phyloP scores from a whole-genome alignment of 1,140 invertebrate genomes.

The Drosophila kanapiae region DNA sequence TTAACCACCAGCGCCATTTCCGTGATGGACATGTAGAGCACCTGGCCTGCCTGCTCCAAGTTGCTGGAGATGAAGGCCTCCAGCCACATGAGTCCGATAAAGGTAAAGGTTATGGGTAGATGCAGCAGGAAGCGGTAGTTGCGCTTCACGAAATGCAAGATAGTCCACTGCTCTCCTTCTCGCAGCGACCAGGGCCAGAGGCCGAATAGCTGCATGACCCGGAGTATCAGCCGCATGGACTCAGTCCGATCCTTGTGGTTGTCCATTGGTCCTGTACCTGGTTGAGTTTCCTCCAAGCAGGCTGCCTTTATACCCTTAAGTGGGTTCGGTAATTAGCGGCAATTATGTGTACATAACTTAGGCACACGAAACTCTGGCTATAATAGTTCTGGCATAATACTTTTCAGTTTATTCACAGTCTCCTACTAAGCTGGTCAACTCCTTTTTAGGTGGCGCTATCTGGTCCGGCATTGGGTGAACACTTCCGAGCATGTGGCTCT shows the following conservation, averaged over 20 bases:
- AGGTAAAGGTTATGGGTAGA: constrained; percentile 68
- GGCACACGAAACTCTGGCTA: constrained; percentile 22
- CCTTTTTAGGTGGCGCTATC: constrained; percentile 69
- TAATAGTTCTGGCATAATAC: too few species aligned
- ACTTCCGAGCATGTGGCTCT: constrained; percentile 76
- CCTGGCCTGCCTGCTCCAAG: constrained; percentile 68
- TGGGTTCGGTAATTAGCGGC: constrained; percentile 45
- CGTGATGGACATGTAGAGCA: constrained; percentile 78
- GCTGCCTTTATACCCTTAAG: constrained; percentile 44
- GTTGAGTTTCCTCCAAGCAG: not conserved
- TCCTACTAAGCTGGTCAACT: not conserved
- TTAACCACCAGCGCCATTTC: constrained; percentile 67
- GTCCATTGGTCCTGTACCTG: constrained; percentile 42
- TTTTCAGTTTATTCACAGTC: not conserved
- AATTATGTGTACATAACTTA: constrained; percentile 61
- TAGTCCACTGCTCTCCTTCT: not conserved
- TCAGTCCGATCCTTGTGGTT: constrained; percentile 37
- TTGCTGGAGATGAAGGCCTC: constrained; percentile 63
- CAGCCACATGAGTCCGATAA: constrained; percentile 77
- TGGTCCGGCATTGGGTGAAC: constrained; percentile 63
- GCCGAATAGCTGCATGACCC: constrained; percentile 61
- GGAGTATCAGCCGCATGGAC: constrained; percentile 47
- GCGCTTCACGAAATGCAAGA: constrained; percentile 18
- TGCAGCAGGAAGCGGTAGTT: constrained; percentile 62
- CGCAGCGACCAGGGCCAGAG: constrained; percentile 63